phyloP scores from a whole-genome alignment of 2,113 vertebrate species.

The Lasiurus cinereus region DNA sequence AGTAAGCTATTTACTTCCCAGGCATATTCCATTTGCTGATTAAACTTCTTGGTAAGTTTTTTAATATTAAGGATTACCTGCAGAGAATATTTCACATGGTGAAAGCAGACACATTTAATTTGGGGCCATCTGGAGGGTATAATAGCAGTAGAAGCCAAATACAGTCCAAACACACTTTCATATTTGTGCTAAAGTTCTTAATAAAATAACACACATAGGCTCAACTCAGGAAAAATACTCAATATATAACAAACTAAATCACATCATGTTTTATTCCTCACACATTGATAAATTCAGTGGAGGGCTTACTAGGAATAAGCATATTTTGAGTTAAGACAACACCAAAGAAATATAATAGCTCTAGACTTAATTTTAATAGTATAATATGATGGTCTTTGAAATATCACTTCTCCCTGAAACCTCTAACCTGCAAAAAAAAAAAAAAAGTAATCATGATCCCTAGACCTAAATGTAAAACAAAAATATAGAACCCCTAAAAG shows the following conservation, averaged over 20 bases:
- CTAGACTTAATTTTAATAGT: neutral
- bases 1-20: neutral
- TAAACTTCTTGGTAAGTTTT: neutral
- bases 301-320: neutral
- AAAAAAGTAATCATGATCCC: neutral
- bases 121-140: neutral
- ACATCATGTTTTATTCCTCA: neutral
- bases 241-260: neutral
- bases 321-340: neutral
- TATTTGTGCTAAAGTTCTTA: neutral
- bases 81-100: neutral
- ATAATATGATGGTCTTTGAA: neutral
- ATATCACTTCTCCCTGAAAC: neutral
- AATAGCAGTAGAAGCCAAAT: constrained; percentile 18
- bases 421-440: neutral
- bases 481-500: neutral
- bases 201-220: neutral
- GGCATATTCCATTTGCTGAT: neutral
- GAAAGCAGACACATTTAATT: neutral
- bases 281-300: neutral
- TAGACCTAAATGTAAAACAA: neutral
- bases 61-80: constrained; percentile 51
- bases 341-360: neutral
- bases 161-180: neutral
- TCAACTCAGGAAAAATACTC: neutral